Conservation (phyloP, 2,797 vertebrate genomes). For the Galago senegalensis region DNA sequence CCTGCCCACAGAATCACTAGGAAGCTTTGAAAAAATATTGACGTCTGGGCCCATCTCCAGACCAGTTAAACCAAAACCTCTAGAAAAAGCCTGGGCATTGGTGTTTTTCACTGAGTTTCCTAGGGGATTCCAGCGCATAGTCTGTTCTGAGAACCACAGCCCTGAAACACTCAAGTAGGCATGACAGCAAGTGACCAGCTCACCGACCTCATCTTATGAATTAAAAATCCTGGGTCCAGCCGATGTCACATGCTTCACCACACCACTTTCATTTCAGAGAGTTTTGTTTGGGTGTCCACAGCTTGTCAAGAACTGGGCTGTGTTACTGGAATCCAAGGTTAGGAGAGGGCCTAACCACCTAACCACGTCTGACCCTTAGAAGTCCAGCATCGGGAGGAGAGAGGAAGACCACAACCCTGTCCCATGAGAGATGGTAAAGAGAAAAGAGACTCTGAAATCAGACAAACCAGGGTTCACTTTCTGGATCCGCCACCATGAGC, state of each 20-base stretch:
- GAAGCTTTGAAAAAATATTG: neutral
- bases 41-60: neutral
- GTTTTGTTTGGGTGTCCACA: neutral
- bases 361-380: neutral
- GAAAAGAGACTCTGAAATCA: neutral
- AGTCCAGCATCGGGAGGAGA: accelerated
- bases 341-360: neutral
- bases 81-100: neutral
- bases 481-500: neutral
- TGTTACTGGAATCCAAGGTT: neutral
- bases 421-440: neutral
- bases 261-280: neutral
- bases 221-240: neutral
- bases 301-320: neutral
- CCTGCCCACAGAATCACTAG: neutral
- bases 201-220: neutral
- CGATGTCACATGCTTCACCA: neutral
- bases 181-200: slow-evolving; percentile 16
- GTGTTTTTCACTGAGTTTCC: neutral
- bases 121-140: neutral
- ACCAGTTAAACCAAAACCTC: slow-evolving; percentile 1
- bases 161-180: neutral
- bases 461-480: neutral
- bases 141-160: neutral
- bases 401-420: neutral